These are phyloP conservation scores for Drosophila mayri DNA, from an alignment of 1,140 invertebrate species.

Conservation along the genomic window DNA sequence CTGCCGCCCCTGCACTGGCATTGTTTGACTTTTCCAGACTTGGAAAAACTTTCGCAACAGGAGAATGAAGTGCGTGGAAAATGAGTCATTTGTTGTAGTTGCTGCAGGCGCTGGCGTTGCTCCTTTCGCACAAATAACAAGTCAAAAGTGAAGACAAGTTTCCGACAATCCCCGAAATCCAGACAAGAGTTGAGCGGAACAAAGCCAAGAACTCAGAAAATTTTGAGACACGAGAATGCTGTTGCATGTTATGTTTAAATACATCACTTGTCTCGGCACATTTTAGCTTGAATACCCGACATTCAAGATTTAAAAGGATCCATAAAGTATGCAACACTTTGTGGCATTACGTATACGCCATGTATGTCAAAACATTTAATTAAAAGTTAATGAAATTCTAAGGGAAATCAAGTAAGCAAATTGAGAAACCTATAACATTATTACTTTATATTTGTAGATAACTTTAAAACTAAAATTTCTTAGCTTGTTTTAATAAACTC, in stretches of 20 bases:
- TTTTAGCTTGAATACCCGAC: not conserved
- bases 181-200: constrained; percentile 31
- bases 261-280: constrained; percentile 11
- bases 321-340: constrained; percentile 50
- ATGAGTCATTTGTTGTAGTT: constrained; percentile 62
- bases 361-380: constrained; percentile 3
- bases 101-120: constrained; percentile 5
- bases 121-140: constrained; percentile 18
- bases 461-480: not conserved
- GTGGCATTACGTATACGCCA: constrained; percentile 39
- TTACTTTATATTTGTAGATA: no score
- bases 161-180: constrained; percentile 59
- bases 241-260: constrained; percentile 30
- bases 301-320: not conserved
- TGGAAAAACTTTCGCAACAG: constrained; percentile 37
- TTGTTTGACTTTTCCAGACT: constrained; percentile 31
- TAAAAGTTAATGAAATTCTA: not conserved
- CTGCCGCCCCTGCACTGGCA: not conserved
- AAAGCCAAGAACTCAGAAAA: constrained; percentile 29
- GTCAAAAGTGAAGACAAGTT: constrained; percentile 61
- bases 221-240: constrained; percentile 24
- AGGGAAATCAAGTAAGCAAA: not conserved
- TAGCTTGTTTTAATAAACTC: not conserved
- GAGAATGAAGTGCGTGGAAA: constrained; percentile 66
- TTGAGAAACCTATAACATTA: no score